Percentiles rank a stretch among this genome's conserved stretches.
These are phyloP conservation scores for Cryptomyrus ogoouensis DNA, from an alignment of 2,113 vertebrate species.

Conservation along the genomic window DNA sequence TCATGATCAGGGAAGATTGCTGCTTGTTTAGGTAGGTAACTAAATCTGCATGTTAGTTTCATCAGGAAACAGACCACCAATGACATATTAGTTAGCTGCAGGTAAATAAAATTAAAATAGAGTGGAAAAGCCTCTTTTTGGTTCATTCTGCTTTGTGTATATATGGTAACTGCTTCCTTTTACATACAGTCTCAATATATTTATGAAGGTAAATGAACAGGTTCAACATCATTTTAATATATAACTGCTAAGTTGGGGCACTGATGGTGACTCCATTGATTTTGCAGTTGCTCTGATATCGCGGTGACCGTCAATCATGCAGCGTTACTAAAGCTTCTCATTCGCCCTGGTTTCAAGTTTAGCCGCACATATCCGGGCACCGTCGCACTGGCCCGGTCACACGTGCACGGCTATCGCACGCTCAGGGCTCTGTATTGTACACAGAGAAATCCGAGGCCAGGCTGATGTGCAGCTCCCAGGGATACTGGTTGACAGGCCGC, in stretches of 20 bases:
- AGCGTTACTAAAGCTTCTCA: not conserved
- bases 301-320: no score
- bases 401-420: not conserved
- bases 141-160: not conserved
- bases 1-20: not conserved
- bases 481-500: constrained; percentile 69
- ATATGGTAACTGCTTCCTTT: not conserved
- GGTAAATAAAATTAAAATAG: not conserved
- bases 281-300: not conserved
- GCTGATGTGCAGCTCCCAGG: constrained; percentile 82
- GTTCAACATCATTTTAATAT: not conserved
- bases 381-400: not conserved
- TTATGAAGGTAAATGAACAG: not conserved
- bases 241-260: not conserved
- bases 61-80: not conserved
- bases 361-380: not conserved
- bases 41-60: not conserved
- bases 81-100: not conserved
- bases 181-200: not conserved
- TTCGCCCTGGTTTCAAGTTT: not conserved
- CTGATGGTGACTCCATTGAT: not conserved
- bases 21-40: not conserved
- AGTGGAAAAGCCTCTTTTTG: not conserved
- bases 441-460: constrained; percentile 64
- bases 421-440: constrained; percentile 62